Percentiles rank a stretch among this genome's conserved stretches.
phyloP scores from a whole-genome alignment of 2,113 vertebrate genomes.

The Romanogobio albipinnatus region DNA sequence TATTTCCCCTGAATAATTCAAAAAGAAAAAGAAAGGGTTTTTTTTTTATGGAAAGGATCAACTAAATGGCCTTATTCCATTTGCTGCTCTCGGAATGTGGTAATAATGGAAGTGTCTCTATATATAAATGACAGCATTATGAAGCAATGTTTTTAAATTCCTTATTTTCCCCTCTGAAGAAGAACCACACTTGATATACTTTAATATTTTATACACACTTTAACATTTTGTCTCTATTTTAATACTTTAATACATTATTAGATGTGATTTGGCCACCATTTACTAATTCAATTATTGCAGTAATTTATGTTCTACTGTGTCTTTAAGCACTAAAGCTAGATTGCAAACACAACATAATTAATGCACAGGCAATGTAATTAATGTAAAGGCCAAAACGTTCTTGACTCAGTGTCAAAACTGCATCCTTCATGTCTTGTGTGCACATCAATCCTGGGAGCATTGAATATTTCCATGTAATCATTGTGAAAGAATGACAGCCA shows the following conservation, averaged over 20 bases:
- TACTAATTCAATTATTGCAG: no score
- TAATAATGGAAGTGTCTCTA: slow-evolving; percentile 12
- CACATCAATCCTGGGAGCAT: background rate
- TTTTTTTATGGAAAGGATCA: background rate
- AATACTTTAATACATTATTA: no score
- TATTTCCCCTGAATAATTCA: background rate
- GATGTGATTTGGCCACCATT: no score
- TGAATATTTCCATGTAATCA: background rate
- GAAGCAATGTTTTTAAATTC: background rate
- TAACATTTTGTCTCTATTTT: no score
- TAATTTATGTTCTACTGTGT: background rate
- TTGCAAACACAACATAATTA: background rate
- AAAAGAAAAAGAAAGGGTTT: background rate
- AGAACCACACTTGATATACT: no score
- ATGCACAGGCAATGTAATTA: background rate
- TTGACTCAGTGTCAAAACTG: background rate
- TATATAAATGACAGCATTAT: background rate
- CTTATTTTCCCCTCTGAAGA: background rate
- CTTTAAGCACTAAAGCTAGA: no score
- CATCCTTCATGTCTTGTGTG: background rate
- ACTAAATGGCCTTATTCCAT: background rate
- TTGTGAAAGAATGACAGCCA: background rate
- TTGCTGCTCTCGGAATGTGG: background rate
- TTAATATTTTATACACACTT: no score
- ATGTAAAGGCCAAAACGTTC: background rate